Percentiles rank a stretch among this genome's conserved stretches.
Evolutionary conservation across 1,140 invertebrate species (phyloP).

Genomic region (Cherax destructor): DNA sequence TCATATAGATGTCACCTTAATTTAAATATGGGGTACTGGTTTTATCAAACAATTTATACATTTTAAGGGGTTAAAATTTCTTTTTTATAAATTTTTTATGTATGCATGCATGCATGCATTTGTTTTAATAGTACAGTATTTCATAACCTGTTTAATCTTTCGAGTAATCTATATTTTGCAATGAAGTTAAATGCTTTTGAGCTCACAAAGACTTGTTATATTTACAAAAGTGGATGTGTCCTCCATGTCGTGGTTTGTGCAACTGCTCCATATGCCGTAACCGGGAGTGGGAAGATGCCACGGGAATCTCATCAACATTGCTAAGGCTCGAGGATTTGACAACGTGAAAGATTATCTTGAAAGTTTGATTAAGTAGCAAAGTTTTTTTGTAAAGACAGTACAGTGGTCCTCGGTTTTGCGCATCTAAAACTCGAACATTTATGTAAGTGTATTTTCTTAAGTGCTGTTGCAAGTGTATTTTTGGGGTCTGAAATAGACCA

Average conservation of each 20-base stretch:
- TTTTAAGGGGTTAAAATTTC: no score
- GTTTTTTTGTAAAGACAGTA: no score
- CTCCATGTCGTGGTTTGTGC: constrained; percentile 76
- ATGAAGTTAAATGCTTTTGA: background rate
- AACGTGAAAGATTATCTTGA: constrained; percentile 76
- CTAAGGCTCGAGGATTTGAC: constrained; percentile 74
- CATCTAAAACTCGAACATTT: no score
- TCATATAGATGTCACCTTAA: no score
- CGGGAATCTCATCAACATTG: constrained; percentile 76
- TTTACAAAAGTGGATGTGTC: constrained; percentile 75
- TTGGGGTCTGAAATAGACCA: no score
- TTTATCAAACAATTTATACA: no score
- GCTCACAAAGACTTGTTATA: background rate
- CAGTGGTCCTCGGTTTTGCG: no score
- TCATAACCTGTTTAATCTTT: background rate
- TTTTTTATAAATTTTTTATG: no score
- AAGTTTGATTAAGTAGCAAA: constrained; percentile 17
- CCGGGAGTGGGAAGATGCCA: constrained; percentile 74
- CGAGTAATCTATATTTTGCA: background rate
- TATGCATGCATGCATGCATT: no score
- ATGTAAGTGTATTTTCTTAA: no score
- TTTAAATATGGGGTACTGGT: no score
- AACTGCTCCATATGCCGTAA: constrained; percentile 77
- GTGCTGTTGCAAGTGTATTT: no score
- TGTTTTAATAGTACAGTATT: background rate